These are phyloP conservation scores for Piprites chloris DNA, from an alignment of 2,113 vertebrate species.

Conservation along the genomic window DNA sequence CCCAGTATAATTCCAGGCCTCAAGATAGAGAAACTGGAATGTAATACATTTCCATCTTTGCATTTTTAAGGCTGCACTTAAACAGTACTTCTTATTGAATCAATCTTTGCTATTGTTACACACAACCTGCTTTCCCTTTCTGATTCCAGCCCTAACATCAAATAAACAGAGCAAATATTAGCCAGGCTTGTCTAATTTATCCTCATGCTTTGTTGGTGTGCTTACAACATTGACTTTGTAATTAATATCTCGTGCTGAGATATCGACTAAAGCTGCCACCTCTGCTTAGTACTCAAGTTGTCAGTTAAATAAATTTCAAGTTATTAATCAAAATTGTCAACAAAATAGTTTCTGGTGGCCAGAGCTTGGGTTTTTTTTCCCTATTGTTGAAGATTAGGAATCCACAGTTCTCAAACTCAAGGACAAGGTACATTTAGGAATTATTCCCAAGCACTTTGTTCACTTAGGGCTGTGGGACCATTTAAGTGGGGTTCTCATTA, in stretches of 20 bases:
- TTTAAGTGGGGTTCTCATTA: neutral
- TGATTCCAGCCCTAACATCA: neutral
- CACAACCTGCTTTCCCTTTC: neutral
- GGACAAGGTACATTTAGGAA: neutral
- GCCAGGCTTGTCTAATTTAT: neutral
- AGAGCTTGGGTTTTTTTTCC: neutral
- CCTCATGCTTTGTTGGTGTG: neutral
- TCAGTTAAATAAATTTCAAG: neutral
- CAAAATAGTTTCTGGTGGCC: neutral
- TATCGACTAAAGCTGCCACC: neutral
- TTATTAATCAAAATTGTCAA: neutral
- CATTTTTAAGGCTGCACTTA: neutral
- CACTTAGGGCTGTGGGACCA: neutral
- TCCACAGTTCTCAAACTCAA: neutral
- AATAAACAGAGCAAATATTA: conserved; percentile 20
- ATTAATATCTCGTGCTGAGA: neutral
- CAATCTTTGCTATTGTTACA: neutral
- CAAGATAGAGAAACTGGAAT: neutral
- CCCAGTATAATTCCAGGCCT: neutral
- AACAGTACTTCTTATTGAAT: neutral
- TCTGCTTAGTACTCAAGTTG: neutral
- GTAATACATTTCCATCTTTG: neutral
- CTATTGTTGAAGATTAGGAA: neutral
- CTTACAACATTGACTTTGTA: neutral
- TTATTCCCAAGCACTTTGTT: neutral